Base-by-base conservation (phyloP, 2,888 invertebrate genomes). In the Pegoplata infirma region DNA sequence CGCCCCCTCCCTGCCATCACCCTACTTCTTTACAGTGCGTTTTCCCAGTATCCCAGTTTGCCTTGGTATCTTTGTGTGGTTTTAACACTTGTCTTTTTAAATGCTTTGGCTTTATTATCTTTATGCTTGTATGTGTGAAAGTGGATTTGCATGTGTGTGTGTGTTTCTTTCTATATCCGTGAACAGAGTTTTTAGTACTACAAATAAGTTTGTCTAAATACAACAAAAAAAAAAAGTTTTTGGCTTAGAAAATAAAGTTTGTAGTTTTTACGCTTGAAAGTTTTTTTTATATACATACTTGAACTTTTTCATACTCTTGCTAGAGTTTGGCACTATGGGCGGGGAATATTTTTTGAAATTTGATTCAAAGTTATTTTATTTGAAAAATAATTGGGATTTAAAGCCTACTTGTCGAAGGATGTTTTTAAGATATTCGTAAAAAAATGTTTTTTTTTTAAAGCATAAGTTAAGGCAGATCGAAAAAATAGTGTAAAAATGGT, bases 51-150 rank as follows among this genome's bases (percentile, higher is more conserved):
- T 40, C 1, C n/a, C n/a, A 40, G 36, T n/a, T 40, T n/a, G 3
- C 10, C 64, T 23, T 72, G 36, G 72, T 69, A 68, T 75, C 82
- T 81, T 46, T 67, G 63, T 63, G 72, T 77, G 63, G 23, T 77
- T 73, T 73, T 80, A 81, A 80, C 82, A 82, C 81, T 81, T 71
- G 77, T 61, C 68, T 81, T 76, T 71, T 68, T 71, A 56, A 74
- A 68, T 73, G 64, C 51, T 72, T 64, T 47, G 72, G 55, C 75
- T 78, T 76, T 80, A 77, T 80, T 80, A 80, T 81, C 73, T 69
- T 64, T 67, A 12, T 5, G 1, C n/a, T 40, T 40, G 36, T 40
- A n/a, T 40, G 36, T 40, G n/a, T 40, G 12, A 4, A 5, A 40
- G 36, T 12, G n/a, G n/a, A n/a, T n/a, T n/a, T n/a, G 36, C n/a